Evolutionary conservation across 2,888 invertebrate species (phyloP).

Genomic region (Anorthoa munda): DNA sequence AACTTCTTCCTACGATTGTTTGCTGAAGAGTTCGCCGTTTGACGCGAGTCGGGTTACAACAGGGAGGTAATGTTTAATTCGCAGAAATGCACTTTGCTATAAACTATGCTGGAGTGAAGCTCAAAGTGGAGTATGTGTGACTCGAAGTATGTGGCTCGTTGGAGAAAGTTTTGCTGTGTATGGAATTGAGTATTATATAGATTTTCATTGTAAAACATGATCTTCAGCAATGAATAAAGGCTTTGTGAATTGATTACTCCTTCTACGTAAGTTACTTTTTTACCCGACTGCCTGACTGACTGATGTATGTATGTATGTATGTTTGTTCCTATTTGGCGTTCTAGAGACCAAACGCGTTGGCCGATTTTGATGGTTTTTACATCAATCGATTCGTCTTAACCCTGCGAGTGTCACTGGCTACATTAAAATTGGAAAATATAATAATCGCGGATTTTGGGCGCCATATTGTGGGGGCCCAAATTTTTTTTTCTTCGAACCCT

Average conservation of each 20-base stretch:
- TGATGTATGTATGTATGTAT: too few relatives aligned
- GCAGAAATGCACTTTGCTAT: conserved; percentile 9
- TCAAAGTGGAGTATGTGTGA: not conserved
- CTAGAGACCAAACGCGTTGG: too few relatives aligned
- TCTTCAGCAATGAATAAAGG: not conserved
- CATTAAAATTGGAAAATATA: too few relatives aligned
- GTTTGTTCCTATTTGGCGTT: too few relatives aligned
- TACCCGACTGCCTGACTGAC: too few relatives aligned
- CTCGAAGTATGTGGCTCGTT: not conserved
- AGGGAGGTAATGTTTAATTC: conserved; percentile 38
- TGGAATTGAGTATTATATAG: not conserved
- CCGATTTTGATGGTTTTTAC: too few relatives aligned
- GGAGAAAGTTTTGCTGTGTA: not conserved
- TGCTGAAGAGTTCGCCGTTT: conserved; percentile 53
- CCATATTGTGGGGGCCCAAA: too few relatives aligned
- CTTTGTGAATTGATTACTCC: too few relatives aligned
- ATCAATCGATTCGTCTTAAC: too few relatives aligned
- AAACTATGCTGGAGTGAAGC: conserved; percentile 8
- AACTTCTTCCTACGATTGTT: conserved; percentile 56
- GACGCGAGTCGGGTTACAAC: conserved; percentile 30
- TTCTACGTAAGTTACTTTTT: not conserved
- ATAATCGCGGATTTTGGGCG: too few relatives aligned
- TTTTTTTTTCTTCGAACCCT: too few relatives aligned
- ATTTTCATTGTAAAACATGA: not conserved
- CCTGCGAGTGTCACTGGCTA: too few relatives aligned